Percentiles rank a stretch among this genome's conserved stretches.
Conservation (phyloP, 2,113 vertebrate genomes). For the Rissa tridactyla region DNA sequence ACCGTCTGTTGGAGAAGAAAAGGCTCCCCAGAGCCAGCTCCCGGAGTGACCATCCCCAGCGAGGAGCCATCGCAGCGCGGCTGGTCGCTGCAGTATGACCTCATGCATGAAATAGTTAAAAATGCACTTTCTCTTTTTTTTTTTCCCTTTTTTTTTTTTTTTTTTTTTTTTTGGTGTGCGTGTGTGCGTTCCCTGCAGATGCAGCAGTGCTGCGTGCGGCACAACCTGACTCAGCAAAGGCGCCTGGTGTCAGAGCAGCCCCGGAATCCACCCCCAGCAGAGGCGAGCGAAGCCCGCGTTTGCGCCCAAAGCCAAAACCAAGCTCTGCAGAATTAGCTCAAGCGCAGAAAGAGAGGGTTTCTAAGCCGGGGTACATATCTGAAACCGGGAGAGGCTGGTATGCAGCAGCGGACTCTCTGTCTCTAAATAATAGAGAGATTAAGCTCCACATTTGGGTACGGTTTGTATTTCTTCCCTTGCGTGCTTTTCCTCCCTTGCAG, state of each 20-base stretch:
- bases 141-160: not conserved
- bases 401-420: not conserved
- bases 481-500: not conserved
- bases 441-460: not conserved
- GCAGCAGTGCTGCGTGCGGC: not conserved
- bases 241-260: not conserved
- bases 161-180: no score
- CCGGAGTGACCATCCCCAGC: not conserved
- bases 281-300: not conserved
- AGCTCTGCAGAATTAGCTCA: not conserved
- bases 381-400: not conserved
- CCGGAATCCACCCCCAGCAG: not conserved
- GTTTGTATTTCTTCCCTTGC: not conserved
- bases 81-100: not conserved
- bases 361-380: not conserved
- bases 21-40: not conserved
- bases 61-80: not conserved
- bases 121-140: not conserved
- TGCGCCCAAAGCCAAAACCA: not conserved
- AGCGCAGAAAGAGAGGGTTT: not conserved
- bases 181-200: not conserved
- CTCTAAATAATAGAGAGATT: not conserved
- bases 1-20: not conserved
- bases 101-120: not conserved
- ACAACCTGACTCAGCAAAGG: constrained; percentile 57